A percentile compares a stretch with the other conserved stretches of the same genome.
These are phyloP conservation scores for Turnix velox DNA, from an alignment of 2,113 vertebrate genomes.

Conservation along the genomic window DNA sequence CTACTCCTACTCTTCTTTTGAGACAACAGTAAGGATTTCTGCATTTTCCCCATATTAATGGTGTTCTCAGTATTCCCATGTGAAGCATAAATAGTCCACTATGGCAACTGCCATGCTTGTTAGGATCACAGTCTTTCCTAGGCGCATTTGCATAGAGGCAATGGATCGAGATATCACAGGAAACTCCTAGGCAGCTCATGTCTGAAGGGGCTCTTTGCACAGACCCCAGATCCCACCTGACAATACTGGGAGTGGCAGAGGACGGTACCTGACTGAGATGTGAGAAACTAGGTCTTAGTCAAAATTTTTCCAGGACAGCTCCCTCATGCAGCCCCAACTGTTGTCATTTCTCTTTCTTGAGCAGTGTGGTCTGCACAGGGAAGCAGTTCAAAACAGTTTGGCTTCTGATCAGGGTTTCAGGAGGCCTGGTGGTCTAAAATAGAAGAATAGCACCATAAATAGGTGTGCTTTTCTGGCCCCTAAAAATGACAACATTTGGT, in stretches of 20 bases:
- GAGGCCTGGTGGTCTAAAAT: background rate
- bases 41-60: background rate
- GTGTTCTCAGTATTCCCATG: background rate
- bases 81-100: background rate
- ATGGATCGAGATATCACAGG: background rate
- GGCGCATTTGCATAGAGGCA: background rate
- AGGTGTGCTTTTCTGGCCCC: background rate
- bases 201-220: background rate
- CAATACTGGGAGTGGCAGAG: background rate
- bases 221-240: background rate
- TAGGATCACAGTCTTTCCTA: background rate
- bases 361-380: background rate
- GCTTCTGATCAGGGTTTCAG: background rate
- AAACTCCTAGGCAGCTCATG: background rate
- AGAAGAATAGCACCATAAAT: background rate
- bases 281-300: background rate
- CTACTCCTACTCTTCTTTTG: background rate
- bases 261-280: background rate
- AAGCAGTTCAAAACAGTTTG: background rate
- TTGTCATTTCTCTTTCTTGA: background rate
- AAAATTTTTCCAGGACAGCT: background rate
- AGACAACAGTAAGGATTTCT: background rate
- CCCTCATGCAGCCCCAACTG: rapidly evolving
- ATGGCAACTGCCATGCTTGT: background rate
- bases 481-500: background rate